A percentile compares a stretch with the other conserved stretches of the same genome.
Conservation (phyloP, 1,140 invertebrate species). For the Branchinecta lynchi region DNA sequence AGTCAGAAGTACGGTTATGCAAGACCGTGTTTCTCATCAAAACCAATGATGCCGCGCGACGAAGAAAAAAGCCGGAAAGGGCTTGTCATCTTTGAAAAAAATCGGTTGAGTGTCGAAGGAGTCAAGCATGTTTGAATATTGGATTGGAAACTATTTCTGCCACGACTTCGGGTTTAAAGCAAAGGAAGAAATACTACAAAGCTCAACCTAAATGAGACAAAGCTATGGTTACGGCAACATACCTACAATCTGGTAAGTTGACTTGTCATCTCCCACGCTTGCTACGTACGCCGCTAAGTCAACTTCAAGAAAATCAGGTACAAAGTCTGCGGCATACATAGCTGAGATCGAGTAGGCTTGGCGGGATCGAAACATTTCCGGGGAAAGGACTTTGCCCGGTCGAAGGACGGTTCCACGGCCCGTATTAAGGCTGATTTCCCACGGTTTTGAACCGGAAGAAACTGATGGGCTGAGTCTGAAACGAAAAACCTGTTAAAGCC, state of each 20-base stretch:
- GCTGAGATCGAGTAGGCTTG: background rate
- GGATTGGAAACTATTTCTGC: no score
- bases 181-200: no score
- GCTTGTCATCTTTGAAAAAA: no score
- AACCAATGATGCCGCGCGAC: no score
- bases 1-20: no score
- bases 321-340: background rate
- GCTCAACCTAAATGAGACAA: no score
- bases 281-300: background rate
- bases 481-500: background rate
- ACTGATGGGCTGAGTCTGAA: background rate
- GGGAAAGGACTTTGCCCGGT: background rate
- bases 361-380: background rate
- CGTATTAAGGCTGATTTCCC: background rate
- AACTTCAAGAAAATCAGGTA: conserved; percentile 1
- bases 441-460: background rate
- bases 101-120: no score
- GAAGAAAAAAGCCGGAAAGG: no score
- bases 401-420: background rate
- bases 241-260: background rate
- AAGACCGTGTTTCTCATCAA: no score
- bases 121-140: no score
- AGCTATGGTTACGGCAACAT: background rate
- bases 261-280: background rate
- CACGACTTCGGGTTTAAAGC: no score